Evolutionary conservation across 2,113 vertebrate genomes (phyloP).

Genomic region (Hassar affinis): DNA sequence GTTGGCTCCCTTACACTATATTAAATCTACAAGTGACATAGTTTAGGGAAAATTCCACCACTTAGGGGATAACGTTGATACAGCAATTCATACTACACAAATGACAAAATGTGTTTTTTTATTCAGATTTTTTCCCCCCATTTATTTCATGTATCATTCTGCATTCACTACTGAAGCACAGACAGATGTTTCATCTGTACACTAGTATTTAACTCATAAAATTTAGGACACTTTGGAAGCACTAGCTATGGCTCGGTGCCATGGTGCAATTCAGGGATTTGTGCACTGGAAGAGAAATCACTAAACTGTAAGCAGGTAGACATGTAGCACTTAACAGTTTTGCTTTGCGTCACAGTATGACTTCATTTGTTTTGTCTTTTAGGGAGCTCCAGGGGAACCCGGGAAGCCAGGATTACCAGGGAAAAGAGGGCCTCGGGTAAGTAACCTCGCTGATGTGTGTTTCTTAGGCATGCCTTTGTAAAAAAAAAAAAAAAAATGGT

Average conservation of each 20-base stretch:
- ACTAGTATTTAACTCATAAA: background rate
- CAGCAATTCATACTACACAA: background rate
- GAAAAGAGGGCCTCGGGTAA: constrained; percentile 87
- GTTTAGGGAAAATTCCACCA: background rate
- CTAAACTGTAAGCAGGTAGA: constrained; percentile 40
- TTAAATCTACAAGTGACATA: constrained; percentile 14
- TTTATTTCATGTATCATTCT: background rate
- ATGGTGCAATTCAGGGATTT: constrained; percentile 22
- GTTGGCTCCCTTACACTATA: background rate
- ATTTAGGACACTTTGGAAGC: constrained; percentile 8
- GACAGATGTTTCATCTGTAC: background rate
- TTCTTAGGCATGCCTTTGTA: background rate
- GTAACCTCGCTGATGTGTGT: constrained; percentile 55
- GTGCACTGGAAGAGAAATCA: background rate
- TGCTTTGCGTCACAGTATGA: constrained; percentile 36
- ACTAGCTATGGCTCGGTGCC: background rate
- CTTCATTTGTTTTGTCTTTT: constrained; percentile 41
- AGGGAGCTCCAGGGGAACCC: constrained; percentile 86
- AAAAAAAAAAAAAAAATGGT: background rate
- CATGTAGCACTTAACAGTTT: constrained; percentile 30
- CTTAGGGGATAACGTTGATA: background rate
- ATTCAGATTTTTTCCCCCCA: background rate
- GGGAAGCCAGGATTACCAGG: constrained; percentile 87
- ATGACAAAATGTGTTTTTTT: background rate
- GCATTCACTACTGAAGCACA: background rate